phyloP scores from a whole-genome alignment of 2,888 invertebrate species.

The Dryomyza anilis region DNA sequence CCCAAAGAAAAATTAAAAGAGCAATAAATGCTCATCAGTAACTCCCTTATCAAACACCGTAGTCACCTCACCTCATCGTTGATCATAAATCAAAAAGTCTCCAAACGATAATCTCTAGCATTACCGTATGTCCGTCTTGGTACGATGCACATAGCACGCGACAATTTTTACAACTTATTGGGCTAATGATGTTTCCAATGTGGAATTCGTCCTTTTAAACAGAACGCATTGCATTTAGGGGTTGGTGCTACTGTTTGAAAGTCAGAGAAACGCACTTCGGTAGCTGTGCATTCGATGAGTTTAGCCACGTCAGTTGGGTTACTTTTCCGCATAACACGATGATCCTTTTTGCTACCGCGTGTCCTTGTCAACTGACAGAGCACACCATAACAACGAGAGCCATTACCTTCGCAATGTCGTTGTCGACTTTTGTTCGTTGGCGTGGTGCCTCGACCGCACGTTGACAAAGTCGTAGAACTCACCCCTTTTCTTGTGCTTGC shows the following conservation, averaged over 20 bases:
- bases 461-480: background rate
- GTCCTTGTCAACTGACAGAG: background rate
- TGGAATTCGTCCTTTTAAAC: no score
- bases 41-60: no score
- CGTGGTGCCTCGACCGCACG: background rate
- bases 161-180: conserved; percentile 54
- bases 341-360: conserved; percentile 25
- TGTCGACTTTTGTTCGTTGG: background rate
- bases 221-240: no score
- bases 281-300: background rate
- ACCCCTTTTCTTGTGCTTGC: no score
- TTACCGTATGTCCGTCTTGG: conserved; percentile 36
- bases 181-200: conserved; percentile 53
- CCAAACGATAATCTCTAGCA: conserved; percentile 43
- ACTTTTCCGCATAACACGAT: conserved; percentile 18
- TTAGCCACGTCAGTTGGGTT: background rate
- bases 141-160: conserved; percentile 28
- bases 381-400: background rate
- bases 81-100: conserved; percentile 58
- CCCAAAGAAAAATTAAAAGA: no score
- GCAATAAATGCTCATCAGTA: no score
- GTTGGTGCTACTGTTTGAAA: no score
- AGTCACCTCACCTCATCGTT: no score
- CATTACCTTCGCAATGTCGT: background rate
- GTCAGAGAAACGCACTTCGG: background rate